Conservation (phyloP, 2,113 vertebrate species). For the Numida meleagris region DNA sequence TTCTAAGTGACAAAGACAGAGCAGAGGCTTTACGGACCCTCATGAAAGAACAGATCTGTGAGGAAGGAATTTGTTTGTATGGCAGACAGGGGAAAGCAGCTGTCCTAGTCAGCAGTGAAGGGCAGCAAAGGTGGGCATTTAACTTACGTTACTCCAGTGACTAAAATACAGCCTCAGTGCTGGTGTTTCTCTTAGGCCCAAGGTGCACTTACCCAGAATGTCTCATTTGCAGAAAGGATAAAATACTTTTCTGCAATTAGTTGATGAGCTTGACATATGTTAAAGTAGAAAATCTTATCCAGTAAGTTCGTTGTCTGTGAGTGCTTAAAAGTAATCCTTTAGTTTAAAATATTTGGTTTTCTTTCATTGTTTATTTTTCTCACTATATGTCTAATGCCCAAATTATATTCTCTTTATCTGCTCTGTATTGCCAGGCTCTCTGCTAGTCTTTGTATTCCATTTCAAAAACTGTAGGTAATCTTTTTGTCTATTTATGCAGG, state of each 20-base stretch:
- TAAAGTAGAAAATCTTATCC: neutral
- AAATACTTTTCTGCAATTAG: neutral
- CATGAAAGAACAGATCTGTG: neutral
- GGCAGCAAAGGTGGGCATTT: neutral
- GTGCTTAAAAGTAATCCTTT: neutral
- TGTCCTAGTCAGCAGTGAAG: neutral
- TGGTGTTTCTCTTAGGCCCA: neutral
- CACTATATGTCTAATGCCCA: neutral
- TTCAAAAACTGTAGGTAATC: neutral
- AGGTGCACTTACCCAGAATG: neutral
- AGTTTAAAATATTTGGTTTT: neutral
- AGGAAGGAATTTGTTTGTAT: neutral
- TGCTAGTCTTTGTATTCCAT: neutral
- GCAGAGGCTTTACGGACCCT: neutral
- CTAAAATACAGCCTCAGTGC: neutral
- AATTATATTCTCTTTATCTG: neutral
- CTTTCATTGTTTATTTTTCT: neutral
- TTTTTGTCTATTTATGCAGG: neutral
- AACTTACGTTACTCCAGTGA: neutral
- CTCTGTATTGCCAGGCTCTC: neutral
- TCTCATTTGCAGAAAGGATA: neutral
- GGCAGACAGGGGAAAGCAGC: neutral
- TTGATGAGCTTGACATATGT: neutral
- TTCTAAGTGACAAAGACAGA: neutral
- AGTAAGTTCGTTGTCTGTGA: neutral